Conservation (phyloP, 2,113 vertebrate genomes). For the Bostrychus sinensis region DNA sequence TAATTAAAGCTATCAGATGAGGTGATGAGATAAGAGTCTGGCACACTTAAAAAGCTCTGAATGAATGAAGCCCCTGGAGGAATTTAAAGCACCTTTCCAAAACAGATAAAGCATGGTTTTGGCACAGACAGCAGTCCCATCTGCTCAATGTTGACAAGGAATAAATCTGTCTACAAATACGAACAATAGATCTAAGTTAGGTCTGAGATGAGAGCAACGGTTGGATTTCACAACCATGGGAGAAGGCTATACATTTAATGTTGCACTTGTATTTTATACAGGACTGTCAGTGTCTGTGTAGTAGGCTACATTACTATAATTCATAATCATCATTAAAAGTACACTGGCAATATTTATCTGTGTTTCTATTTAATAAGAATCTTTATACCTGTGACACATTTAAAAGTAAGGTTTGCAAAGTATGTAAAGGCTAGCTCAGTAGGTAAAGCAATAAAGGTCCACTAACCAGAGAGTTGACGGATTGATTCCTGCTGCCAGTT, state of each 20-base stretch:
- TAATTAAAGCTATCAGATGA: conserved; percentile 14
- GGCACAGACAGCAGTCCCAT: conserved; percentile 20
- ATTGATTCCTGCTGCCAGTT: too few relatives aligned
- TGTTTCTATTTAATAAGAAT: too few relatives aligned
- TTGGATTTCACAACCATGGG: conserved; percentile 6
- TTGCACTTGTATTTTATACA: not conserved
- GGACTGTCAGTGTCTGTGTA: not conserved
- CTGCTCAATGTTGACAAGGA: conserved; percentile 40
- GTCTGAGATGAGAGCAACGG: conserved; percentile 3
- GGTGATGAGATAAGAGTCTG: conserved; percentile 28
- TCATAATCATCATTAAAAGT: too few relatives aligned
- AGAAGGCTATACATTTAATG: not conserved
- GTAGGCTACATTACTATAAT: too few relatives aligned
- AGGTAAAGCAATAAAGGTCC: too few relatives aligned
- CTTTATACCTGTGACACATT: too few relatives aligned
- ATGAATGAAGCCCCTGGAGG: conserved; percentile 21
- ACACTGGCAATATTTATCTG: too few relatives aligned
- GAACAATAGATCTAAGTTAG: conserved; percentile 20
- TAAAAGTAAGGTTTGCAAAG: too few relatives aligned
- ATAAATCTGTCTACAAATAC: conserved; percentile 47
- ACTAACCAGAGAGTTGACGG: too few relatives aligned
- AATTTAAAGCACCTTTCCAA: conserved; percentile 11
- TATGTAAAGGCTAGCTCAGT: too few relatives aligned
- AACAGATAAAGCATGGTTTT: conserved; percentile 35
- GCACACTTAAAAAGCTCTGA: not conserved